Evolutionary conservation across 2,888 invertebrate species (phyloP).

Genomic region (Leptopilina drosophilae): DNA sequence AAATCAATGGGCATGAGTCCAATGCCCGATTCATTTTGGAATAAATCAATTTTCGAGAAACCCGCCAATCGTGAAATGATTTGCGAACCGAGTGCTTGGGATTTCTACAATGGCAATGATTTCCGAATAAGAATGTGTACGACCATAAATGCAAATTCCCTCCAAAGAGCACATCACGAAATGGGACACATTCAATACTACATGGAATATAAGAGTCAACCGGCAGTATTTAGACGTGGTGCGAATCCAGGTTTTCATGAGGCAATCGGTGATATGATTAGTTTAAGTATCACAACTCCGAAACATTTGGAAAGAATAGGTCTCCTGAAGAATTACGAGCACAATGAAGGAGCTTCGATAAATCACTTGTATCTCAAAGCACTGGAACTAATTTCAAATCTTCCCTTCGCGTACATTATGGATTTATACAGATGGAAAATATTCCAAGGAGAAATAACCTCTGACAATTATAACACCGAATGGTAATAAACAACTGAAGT

Average conservation of each 20-base stretch:
- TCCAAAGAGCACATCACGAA: conserved; percentile 85
- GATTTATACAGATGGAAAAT: conserved; percentile 82
- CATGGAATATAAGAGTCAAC: conserved; percentile 85
- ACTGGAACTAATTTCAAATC: conserved; percentile 78
- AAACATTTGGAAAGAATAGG: conserved; percentile 80
- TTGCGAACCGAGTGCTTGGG: conserved; percentile 94
- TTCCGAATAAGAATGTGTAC: conserved; percentile 89
- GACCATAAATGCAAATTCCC: conserved; percentile 80
- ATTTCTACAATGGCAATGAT: conserved; percentile 89
- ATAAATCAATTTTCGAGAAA: conserved; percentile 90
- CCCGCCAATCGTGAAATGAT: conserved; percentile 85
- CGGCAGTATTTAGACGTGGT: conserved; percentile 85
- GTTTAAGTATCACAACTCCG: conserved; percentile 79
- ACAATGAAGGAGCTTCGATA: conserved; percentile 63
- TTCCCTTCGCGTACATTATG: conserved; percentile 80
- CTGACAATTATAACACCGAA: conserved; percentile 82
- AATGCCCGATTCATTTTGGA: conserved; percentile 91
- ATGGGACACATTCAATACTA: conserved; percentile 91
- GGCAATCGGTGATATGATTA: conserved; percentile 81
- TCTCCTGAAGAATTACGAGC: conserved; percentile 72
- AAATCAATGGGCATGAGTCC: conserved; percentile 88
- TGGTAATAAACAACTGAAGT: conserved; percentile 76
- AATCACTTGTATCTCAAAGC: conserved; percentile 79
- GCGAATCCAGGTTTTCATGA: conserved; percentile 79
- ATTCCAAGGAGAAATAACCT: conserved; percentile 81